Percentiles rank a stretch among this genome's conserved stretches.
phyloP scores from a whole-genome alignment of 2,113 vertebrate genomes.

The Manacus vitellinus region DNA sequence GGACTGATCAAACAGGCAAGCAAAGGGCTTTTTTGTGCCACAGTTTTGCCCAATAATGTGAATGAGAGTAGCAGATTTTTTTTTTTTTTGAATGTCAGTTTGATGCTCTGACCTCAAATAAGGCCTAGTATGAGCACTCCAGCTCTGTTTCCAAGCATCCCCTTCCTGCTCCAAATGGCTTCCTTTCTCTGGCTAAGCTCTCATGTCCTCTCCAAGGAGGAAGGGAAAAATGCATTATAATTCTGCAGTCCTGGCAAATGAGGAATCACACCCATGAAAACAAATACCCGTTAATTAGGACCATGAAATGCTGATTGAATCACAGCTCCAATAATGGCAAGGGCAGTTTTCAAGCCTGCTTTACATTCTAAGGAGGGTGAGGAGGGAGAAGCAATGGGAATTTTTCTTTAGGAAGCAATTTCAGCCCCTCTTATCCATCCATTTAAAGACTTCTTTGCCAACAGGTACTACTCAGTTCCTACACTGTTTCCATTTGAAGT shows the following conservation, averaged over 20 bases:
- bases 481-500: background rate
- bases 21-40: background rate
- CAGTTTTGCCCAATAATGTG: background rate
- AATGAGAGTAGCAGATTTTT: background rate
- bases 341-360: background rate
- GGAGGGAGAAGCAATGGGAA: background rate
- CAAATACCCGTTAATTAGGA: constrained; percentile 15
- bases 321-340: background rate
- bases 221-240: background rate
- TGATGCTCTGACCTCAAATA: background rate
- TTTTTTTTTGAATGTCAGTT: background rate
- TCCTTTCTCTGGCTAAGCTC: constrained; percentile 26
- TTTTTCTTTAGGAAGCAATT: background rate
- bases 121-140: background rate
- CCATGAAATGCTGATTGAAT: background rate
- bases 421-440: background rate
- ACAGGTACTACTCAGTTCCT: background rate
- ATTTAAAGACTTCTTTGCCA: background rate
- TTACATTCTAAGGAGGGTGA: background rate
- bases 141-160: constrained; percentile 47
- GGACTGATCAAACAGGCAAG: background rate
- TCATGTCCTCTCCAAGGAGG: constrained; percentile 34
- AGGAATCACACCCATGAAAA: constrained; percentile 2
- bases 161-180: constrained; percentile 69
- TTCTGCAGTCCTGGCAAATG: constrained; percentile 30